A percentile compares a stretch with the other conserved stretches of the same genome.
Evolutionary conservation across 2,113 vertebrate genomes (phyloP).

Genomic region (Polyodon spathula): DNA sequence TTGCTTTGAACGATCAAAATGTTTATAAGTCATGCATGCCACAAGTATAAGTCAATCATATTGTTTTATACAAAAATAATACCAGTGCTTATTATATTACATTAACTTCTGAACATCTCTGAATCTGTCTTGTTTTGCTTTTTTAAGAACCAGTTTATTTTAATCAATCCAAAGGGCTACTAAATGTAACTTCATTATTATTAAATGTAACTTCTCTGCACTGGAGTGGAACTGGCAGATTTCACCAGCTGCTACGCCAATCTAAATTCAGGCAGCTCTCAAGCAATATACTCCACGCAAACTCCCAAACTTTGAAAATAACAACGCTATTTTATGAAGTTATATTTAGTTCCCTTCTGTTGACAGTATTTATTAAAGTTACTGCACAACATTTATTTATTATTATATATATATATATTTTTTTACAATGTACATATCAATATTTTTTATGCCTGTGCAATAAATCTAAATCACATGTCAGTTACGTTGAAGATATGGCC

Average conservation of each 20-base stretch:
- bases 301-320: conserved; percentile 24
- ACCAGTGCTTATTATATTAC: conserved; percentile 59
- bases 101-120: conserved; percentile 52
- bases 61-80: conserved; percentile 69
- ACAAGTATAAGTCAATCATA: conserved; percentile 63
- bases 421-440: conserved; percentile 27
- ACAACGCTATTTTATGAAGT: conserved; percentile 33
- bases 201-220: conserved; percentile 1
- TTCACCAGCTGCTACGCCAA: no score
- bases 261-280: no score
- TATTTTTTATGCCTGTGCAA: conserved; percentile 26
- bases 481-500: conserved; percentile 5
- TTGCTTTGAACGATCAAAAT: conserved; percentile 67
- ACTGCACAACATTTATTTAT: conserved; percentile 27
- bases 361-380: conserved; percentile 21
- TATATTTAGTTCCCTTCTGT: conserved; percentile 17
- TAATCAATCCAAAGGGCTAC: not conserved
- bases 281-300: conserved; percentile 24
- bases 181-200: no score
- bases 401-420: conserved; percentile 23
- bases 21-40: conserved; percentile 71
- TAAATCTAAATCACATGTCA: conserved; percentile 12
- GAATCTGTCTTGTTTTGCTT: conserved; percentile 25
- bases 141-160: not conserved
- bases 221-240: not conserved